Evolutionary conservation across 2,888 invertebrate genomes (phyloP), one percentile per base, ranked within the genome.

Genomic region (Camponotus fellah): DNA sequence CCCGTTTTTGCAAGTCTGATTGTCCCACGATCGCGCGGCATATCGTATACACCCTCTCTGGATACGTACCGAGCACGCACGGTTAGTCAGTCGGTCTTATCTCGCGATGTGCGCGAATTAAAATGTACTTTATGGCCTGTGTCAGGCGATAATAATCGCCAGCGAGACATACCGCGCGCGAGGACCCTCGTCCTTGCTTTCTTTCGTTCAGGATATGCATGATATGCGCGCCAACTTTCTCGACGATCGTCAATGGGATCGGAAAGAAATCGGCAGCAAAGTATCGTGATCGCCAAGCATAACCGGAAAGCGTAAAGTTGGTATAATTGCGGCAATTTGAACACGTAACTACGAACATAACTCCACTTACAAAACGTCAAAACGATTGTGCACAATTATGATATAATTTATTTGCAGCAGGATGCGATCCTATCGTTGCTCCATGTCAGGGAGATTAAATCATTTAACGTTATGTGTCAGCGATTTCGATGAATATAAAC

Each of bases 1-100:
- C 66, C 87, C 89, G 90, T 89, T 92, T 92, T 93, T 92, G 92
- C 92, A 93, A 92, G 93, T 93, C 92, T 92, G 93, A 93, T 93
- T 92, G 93, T 93, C 88, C 87, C 85, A 60, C 60, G 79, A 58
- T 60, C 58, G 43, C 43, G 17, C 58, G 21, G 46, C 32, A 43
- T 43, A 58, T 37, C 43, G 34, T 43, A 43, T 43, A 32, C 12
- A 53, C n/a, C 26, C n/a, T 2, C 26, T 3, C n/a, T n/a, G 14
- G 74, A n/a, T 64, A 80, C 60, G 37, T 64, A 32, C 49, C 83
- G 60, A 74, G 69, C 81, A 79, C 84, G 71, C 84, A 76, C 79
- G 64, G 49, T 53, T 46, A 46, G 72, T 12, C 64, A 81, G 72
- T 58, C 83, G 75, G 75, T 82, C 85, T 86, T 85, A 85, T 86